Evolutionary conservation across 1,140 invertebrate species (phyloP), one percentile per base, ranked within the genome.

Genomic region (Philaenus spumarius): DNA sequence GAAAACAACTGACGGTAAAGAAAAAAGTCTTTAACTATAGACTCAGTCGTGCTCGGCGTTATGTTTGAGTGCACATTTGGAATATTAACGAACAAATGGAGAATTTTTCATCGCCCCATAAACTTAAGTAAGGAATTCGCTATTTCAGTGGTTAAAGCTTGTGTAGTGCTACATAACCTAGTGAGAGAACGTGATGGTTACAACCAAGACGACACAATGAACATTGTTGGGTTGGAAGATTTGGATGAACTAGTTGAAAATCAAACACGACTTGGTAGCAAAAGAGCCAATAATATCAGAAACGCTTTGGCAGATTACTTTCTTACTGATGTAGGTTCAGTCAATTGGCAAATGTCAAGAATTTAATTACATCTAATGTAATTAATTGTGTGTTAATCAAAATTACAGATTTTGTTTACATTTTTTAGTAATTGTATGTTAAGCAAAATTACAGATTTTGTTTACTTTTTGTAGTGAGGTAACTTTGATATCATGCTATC

Each of bases 11-110:
- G n/a, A n/a, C n/a, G n/a, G 5, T 46, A 56, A 55, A 50, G 42
- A 19, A n/a, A 55, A 24, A 53, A 60, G 11, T n/a, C 48, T 46
- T n/a, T n/a, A n/a, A n/a, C n/a, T n/a, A n/a, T n/a, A n/a, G n/a
- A n/a, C n/a, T n/a, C n/a, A n/a, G n/a, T 42, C 59, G 58, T 54
- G 62, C 58, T 48, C 62, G 61, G 60, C 58, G 62, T 17, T 61
- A 54, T 26, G 65, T 70, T 55, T n/a, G 64, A 68, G 65, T 68
- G 63, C 59, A 63, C 63, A 30, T 69, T 69, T 59, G 66, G 67
- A 11, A 68, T 69, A 52, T 43, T 70, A 7, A 43, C 62, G 43
- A 69, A 67, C 35, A 69, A 71, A 61, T 71, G 67, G 67, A 56
- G 67, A 20, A 69, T 70, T 60, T 66, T 71, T 37, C 68, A 69